These are phyloP conservation scores for Hipparchia semele DNA, from an alignment of 2,888 invertebrate genomes.

Conservation along the genomic window DNA sequence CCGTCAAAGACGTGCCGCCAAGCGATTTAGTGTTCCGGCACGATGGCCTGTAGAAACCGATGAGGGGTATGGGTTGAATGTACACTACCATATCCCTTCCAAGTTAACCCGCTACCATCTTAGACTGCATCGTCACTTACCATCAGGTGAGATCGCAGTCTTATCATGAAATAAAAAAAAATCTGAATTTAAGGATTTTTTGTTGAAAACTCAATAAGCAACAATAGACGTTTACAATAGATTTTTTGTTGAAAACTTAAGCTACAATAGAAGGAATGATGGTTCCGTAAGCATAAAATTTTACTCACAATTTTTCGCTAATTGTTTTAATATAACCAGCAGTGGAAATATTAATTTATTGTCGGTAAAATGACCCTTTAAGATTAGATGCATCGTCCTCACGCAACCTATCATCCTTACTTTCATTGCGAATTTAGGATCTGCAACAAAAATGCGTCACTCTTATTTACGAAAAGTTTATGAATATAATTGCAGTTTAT, in stretches of 20 bases:
- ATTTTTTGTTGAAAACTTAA: not conserved
- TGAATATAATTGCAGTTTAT: not conserved
- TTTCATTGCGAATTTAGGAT: slow-evolving; percentile 86
- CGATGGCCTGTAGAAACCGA: no score
- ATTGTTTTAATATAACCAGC: slow-evolving; percentile 83
- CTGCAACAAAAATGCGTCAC: slow-evolving; percentile 55
- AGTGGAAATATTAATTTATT: slow-evolving; percentile 83
- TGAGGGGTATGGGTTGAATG: no score
- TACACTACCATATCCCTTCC: no score
- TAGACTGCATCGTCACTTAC: no score
- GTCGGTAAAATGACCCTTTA: slow-evolving; percentile 84
- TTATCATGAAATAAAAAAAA: no score
- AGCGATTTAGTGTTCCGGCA: no score
- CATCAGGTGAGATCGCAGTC: no score
- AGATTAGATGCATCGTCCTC: slow-evolving; percentile 83
- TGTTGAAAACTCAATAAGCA: not conserved
- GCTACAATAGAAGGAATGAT: no score
- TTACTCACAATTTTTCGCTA: slow-evolving; percentile 83
- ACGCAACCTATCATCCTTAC: slow-evolving; percentile 84
- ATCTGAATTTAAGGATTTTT: not conserved
- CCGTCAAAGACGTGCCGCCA: no score
- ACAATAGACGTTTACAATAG: no score
- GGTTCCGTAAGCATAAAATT: not conserved
- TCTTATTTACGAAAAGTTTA: no score
- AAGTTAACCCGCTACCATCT: no score